Conservation (phyloP, 2,113 vertebrate species). For the Pachycephala philippinensis region DNA sequence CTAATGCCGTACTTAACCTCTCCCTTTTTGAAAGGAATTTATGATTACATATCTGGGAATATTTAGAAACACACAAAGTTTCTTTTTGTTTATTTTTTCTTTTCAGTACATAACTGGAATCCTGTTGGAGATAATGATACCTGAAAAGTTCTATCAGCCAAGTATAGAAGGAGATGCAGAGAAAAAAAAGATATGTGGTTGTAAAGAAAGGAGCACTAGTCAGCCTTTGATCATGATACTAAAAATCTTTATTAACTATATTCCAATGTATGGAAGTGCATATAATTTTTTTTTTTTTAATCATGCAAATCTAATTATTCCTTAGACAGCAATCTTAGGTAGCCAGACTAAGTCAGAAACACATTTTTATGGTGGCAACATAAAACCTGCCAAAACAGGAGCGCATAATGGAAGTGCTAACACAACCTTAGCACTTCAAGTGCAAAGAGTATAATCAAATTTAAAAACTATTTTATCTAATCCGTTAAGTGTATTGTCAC, state of each 20-base stretch:
- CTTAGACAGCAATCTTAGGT: slow-evolving; percentile 18
- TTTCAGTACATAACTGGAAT: background rate
- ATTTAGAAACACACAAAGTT: background rate
- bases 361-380: slow-evolving; percentile 39
- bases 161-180: background rate
- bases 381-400: slow-evolving; percentile 37
- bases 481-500: slow-evolving; percentile 39
- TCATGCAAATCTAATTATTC: background rate
- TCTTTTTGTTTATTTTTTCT: background rate
- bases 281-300: background rate
- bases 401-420: slow-evolving; percentile 51
- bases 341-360: slow-evolving; percentile 23
- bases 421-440: slow-evolving; percentile 54
- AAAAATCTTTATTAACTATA: background rate
- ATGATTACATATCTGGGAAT: background rate
- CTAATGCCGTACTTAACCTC: background rate
- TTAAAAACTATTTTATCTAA: slow-evolving; percentile 56
- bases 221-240: background rate
- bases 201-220: background rate
- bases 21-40: background rate
- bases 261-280: background rate
- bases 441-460: slow-evolving; percentile 60
- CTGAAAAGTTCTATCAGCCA: background rate
- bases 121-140: background rate
- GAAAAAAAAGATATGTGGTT: background rate